phyloP scores from a whole-genome alignment of 1,140 invertebrate genomes.

The Ostrea edulis region DNA sequence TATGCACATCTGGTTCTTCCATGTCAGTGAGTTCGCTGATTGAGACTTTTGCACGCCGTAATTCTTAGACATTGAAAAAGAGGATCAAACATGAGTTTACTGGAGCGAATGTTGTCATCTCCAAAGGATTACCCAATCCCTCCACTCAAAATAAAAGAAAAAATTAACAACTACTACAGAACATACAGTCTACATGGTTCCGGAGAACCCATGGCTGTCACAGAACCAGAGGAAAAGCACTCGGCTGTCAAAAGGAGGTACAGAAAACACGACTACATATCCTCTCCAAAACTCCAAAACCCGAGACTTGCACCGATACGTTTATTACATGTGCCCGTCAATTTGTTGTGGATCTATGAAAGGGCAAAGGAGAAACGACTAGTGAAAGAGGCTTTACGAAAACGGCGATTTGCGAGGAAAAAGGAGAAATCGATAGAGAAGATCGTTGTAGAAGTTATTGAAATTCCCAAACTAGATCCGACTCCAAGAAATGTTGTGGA shows the following conservation, averaged over 20 bases:
- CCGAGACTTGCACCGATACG: not conserved
- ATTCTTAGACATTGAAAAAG: conserved; percentile 14
- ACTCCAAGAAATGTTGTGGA: conserved; percentile 27
- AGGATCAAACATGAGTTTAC: not conserved
- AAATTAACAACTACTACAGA: conserved; percentile 15
- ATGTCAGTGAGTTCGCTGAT: not conserved
- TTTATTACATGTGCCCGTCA: not conserved
- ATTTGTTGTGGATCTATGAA: conserved; percentile 23
- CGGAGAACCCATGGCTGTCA: not conserved
- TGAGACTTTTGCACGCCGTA: not conserved
- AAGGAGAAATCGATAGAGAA: not conserved
- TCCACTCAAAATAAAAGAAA: conserved; percentile 38
- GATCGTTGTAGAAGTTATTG: conserved; percentile 7
- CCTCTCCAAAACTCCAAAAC: not conserved
- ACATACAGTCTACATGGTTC: not conserved
- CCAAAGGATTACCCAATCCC: conserved; percentile 37
- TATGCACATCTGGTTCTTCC: not conserved
- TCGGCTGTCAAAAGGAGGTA: conserved; percentile 29
- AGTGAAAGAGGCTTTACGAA: conserved; percentile 17
- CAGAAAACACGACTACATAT: conserved; percentile 24
- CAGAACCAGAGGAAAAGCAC: conserved; percentile 1
- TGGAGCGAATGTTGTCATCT: conserved; percentile 41
- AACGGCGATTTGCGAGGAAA: conserved; percentile 30
- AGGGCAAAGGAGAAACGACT: conserved; percentile 25
- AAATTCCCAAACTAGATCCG: not conserved